Evolutionary conservation across 2,888 invertebrate genomes (phyloP).

Genomic region (Drosophila acutilabella): DNA sequence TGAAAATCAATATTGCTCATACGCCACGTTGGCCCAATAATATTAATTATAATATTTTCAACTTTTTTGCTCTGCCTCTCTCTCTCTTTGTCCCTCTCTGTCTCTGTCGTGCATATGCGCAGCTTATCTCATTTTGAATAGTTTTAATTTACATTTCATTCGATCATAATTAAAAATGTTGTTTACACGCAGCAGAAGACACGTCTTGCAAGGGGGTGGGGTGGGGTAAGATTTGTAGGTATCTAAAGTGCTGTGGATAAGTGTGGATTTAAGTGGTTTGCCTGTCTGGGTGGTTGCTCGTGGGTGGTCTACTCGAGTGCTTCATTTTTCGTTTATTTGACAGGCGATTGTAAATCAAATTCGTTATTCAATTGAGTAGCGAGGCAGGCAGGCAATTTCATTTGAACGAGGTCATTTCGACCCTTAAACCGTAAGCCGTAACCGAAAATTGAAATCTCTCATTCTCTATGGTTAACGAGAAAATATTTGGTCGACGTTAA

Average conservation of each 20-base stretch:
- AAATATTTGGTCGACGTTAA: constrained; percentile 1
- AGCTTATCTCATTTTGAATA: too few species aligned
- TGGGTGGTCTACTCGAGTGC: neutral
- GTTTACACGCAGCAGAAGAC: constrained; percentile 35
- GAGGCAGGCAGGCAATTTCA: constrained; percentile 9
- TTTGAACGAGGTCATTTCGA: constrained; percentile 23
- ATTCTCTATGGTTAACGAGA: neutral
- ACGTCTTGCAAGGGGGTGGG: constrained; percentile 5
- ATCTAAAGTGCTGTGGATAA: constrained; percentile 6
- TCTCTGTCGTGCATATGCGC: too few species aligned
- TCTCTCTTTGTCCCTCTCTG: too few species aligned
- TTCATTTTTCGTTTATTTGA: constrained; percentile 24
- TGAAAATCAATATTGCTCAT: constrained; percentile 77
- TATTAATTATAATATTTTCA: constrained; percentile 60
- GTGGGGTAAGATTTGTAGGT: neutral
- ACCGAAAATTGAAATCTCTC: constrained; percentile 17
- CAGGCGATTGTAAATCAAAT: constrained; percentile 38
- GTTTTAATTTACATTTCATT: constrained; percentile 3
- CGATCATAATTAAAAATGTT: constrained; percentile 64
- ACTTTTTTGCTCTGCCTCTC: neutral
- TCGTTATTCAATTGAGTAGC: constrained; percentile 18
- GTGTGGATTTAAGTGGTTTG: neutral
- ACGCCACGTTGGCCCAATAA: constrained; percentile 69
- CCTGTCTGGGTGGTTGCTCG: neutral
- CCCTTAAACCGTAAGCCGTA: constrained; percentile 15